These are phyloP conservation scores for Hetaerina titia DNA, from an alignment of 2,888 invertebrate genomes.

Conservation along the genomic window DNA sequence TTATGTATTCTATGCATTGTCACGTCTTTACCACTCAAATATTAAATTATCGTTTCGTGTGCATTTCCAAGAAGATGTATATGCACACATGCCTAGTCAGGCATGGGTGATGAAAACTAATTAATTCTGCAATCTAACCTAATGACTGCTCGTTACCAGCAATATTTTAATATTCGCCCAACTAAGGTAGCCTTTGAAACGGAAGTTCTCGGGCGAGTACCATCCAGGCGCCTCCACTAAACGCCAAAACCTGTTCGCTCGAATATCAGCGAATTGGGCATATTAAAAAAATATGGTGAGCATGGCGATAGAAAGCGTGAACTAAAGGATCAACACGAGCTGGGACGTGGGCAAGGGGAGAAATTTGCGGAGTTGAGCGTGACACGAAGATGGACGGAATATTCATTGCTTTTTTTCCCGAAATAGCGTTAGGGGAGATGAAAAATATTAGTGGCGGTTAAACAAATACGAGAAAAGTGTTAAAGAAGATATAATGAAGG, in stretches of 20 bases:
- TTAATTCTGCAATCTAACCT: background rate
- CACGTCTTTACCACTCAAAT: too few relatives aligned
- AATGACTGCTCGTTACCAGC: background rate
- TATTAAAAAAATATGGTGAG: background rate
- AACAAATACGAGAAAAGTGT: too few relatives aligned
- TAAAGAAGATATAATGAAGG: too few relatives aligned
- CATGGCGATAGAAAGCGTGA: background rate
- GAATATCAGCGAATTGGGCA: background rate
- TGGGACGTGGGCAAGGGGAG: background rate
- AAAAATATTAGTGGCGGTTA: too few relatives aligned
- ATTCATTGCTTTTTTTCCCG: background rate
- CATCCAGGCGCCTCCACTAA: background rate
- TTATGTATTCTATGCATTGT: too few relatives aligned
- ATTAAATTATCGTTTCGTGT: too few relatives aligned
- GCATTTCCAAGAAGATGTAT: too few relatives aligned
- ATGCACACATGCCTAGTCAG: too few relatives aligned
- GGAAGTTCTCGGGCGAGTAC: background rate
- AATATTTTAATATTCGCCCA: background rate
- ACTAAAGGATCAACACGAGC: background rate
- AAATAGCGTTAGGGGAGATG: background rate
- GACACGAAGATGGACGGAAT: background rate
- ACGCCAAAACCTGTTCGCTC: background rate
- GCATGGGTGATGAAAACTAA: too few relatives aligned
- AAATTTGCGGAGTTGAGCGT: background rate
- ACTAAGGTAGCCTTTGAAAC: background rate